Evolutionary conservation across 2,888 invertebrate species (phyloP), one percentile per base, ranked within the genome.

Genomic region (Xestia xanthographa): DNA sequence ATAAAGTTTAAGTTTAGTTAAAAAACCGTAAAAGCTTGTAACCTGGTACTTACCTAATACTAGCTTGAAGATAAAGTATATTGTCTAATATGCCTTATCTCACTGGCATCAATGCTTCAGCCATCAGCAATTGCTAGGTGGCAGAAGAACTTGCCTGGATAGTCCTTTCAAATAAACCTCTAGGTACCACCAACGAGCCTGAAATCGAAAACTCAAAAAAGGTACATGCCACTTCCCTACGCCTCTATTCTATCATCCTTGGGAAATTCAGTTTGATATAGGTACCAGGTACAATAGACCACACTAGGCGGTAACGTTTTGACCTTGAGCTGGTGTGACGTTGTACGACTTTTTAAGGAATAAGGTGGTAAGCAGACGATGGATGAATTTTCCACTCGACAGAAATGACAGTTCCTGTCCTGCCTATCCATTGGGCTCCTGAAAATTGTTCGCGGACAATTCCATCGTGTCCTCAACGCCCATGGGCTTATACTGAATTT

Each of bases 251-350:
- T n/a, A 26, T 12, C 8, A 8, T 77, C 60, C 53, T 3, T 22
- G 83, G 69, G 80, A 81, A 82, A 81, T 82, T 43, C 34, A 50
- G 53, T 34, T 60, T 56, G 53, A 62, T 62, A 41, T 20, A 53
- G 48, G 66, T 65, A 67, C 29, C 29, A 41, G 50, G 41, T 72
- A 72, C 45, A 68, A 63, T 60, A 20, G 20, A 34, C 20, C 17
- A 20, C n/a, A 12, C n/a, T 5, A 53, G 53, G n/a, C 2, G 11
- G n/a, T 53, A 0, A n/a, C 1, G 0, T 11, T 53, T 53, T 11
- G n/a, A n/a, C 53, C 53, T 53, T 53, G 11, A n/a, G n/a, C 53
- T 11, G 53, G n/a, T n/a, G 53, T 11, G 4, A 11, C n/a, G 53
- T n/a, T 26, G n/a, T n/a, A 53, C 53, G 53, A 53, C 5, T 5